A percentile compares a stretch with the other conserved stretches of the same genome.
These are phyloP conservation scores for Formicarius rufipectus DNA, from an alignment of 2,113 vertebrate genomes.

Conservation along the genomic window DNA sequence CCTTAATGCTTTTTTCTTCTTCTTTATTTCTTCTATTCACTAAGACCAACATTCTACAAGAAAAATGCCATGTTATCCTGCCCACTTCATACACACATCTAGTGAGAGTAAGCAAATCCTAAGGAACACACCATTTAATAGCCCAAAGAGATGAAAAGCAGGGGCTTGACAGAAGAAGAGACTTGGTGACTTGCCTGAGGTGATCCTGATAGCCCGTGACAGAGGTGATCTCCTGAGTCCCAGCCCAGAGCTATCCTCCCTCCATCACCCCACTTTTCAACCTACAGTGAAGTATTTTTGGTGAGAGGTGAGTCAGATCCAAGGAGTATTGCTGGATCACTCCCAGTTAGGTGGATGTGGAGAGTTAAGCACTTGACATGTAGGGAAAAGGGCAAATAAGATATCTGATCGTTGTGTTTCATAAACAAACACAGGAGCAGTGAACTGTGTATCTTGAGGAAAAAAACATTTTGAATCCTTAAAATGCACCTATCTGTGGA, in stretches of 20 bases:
- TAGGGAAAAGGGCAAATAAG: not conserved
- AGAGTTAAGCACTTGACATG: not conserved
- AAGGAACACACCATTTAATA: not conserved
- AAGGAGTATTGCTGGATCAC: not conserved
- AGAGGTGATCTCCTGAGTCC: not conserved
- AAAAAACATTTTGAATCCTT: not conserved
- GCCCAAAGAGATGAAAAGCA: not conserved
- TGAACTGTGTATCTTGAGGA: not conserved
- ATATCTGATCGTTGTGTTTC: not conserved
- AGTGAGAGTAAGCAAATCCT: not conserved
- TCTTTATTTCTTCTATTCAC: not conserved
- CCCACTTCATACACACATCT: not conserved
- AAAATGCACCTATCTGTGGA: not conserved
- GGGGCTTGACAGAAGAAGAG: not conserved
- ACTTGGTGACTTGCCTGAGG: not conserved
- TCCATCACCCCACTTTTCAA: not conserved
- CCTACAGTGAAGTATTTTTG: not conserved
- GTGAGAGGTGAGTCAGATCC: not conserved
- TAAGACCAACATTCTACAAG: not conserved
- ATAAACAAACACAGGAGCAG: not conserved
- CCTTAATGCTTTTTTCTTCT: not conserved
- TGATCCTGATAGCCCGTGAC: not conserved
- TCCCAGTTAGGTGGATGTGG: not conserved
- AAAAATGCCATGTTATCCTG: not conserved
- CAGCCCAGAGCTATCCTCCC: not conserved